Evolutionary conservation across 2,113 vertebrate genomes (phyloP).

Genomic region (Pagrus major): DNA sequence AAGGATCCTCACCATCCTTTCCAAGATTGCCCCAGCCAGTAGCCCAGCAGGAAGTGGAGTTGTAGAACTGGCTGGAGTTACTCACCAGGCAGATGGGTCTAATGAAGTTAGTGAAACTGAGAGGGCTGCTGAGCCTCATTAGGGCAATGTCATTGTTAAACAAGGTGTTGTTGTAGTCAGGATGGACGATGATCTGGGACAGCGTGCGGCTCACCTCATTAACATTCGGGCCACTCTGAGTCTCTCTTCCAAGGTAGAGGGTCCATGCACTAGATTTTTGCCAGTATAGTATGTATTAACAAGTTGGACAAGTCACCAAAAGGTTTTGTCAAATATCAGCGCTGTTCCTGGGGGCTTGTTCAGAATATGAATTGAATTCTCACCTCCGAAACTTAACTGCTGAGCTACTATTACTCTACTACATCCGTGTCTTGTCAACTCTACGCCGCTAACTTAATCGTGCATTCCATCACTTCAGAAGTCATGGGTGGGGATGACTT

Average conservation of each 20-base stretch:
- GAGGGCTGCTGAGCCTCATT: constrained; percentile 70
- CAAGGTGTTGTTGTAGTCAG: constrained; percentile 64
- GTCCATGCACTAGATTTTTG: background rate
- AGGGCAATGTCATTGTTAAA: constrained; percentile 85
- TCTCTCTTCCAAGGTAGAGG: constrained; percentile 68
- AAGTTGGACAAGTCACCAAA: too few relatives aligned
- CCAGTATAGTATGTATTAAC: too few relatives aligned
- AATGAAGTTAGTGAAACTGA: constrained; percentile 77
- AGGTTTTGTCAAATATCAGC: too few relatives aligned
- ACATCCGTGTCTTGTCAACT: too few relatives aligned
- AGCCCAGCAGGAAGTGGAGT: constrained; percentile 79
- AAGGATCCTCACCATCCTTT: constrained; percentile 28
- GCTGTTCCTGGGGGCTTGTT: too few relatives aligned
- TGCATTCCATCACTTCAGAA: too few relatives aligned
- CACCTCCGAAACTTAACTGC: too few relatives aligned
- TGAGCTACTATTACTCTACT: too few relatives aligned
- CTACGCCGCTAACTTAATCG: too few relatives aligned
- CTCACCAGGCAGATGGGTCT: constrained; percentile 86
- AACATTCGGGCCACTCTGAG: constrained; percentile 52
- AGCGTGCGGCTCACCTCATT: constrained; percentile 34
- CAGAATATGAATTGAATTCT: too few relatives aligned
- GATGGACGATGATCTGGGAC: constrained; percentile 71
- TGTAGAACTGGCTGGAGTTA: constrained; percentile 78
- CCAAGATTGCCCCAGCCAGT: constrained; percentile 85
- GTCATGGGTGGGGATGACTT: too few relatives aligned